Base-by-base conservation (phyloP, 2,113 vertebrate species). In the Miniopterus natalensis region DNA sequence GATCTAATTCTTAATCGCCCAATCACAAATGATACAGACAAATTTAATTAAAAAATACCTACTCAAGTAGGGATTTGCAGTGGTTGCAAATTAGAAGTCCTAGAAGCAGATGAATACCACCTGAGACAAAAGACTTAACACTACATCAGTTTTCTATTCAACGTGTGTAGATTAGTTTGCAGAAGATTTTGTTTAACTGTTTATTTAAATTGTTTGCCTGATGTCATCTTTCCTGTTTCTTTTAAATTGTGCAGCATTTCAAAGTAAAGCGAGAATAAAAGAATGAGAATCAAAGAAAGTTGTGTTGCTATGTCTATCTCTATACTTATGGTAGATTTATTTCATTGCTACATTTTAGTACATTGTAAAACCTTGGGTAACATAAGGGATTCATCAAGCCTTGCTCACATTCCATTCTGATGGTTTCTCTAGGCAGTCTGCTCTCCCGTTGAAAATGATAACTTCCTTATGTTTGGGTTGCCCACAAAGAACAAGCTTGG, bases 161-260 rank as follows among this genome's bases (percentile, higher is more conserved):
- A 70, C 65, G 55, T 57, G 73, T 86, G 47, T 81, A 90, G 25
- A 94, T 71, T 75, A 6, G 88, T 1, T 92, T 23, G 55, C 45
- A 31, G 88, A 89, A 40, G 66, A 96, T 49, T 51, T 95, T 96
- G 1, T 75, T 84, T 68, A 49, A 27, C 25, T 57, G 45, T 42
- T 88, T 93, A 90, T 97, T 94, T 59, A 68, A 79, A 95, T 91
- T 97, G 55, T 49, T n/a, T 20, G 88, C 27, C 29, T 89, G 36
- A 45, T 70, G 42, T 77, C 31, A 87, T 29, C 0, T 0, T 3
- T 63, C 49, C 1, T 91, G 51, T 96, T 97, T 92, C 47, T 83
- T 95, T 10, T 14, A 84, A 85, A 73, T 51, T 66, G 1, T 29
- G 71, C n/a, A 53, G 0, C 31, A 59, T 15, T 75, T 87, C 23